A percentile compares a stretch with the other conserved stretches of the same genome.
Conservation (phyloP, 2,113 vertebrate genomes). For the Larimichthys polyactis region DNA sequence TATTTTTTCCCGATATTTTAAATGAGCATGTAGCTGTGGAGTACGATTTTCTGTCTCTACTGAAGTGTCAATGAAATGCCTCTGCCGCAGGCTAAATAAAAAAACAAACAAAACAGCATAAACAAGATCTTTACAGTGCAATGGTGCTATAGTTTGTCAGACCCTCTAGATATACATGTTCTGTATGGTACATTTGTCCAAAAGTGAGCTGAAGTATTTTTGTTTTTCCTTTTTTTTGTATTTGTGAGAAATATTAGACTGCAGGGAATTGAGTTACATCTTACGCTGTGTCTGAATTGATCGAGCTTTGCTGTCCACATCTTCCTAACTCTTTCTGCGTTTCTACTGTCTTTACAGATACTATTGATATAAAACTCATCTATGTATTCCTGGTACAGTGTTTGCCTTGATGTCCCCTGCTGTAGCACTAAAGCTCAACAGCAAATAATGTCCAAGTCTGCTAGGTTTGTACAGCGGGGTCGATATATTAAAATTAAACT, state of each 20-base stretch:
- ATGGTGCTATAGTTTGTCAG: background rate
- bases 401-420: background rate
- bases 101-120: background rate
- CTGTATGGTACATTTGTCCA: background rate
- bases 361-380: background rate
- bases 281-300: background rate
- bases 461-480: background rate
- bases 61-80: slow-evolving; percentile 18
- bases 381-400: too few species aligned
- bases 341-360: background rate
- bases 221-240: background rate
- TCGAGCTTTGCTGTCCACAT: background rate
- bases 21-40: background rate
- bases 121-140: background rate
- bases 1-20: background rate
- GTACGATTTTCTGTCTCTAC: slow-evolving; percentile 13
- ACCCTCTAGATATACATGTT: background rate
- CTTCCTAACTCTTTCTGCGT: background rate
- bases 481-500: background rate
- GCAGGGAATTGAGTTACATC: background rate
- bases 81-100: slow-evolving; percentile 25
- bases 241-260: background rate
- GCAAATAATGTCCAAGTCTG: background rate
- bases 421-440: background rate
- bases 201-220: background rate